Evolutionary conservation across 2,113 vertebrate genomes (phyloP).

Genomic region (Micromys minutus): DNA sequence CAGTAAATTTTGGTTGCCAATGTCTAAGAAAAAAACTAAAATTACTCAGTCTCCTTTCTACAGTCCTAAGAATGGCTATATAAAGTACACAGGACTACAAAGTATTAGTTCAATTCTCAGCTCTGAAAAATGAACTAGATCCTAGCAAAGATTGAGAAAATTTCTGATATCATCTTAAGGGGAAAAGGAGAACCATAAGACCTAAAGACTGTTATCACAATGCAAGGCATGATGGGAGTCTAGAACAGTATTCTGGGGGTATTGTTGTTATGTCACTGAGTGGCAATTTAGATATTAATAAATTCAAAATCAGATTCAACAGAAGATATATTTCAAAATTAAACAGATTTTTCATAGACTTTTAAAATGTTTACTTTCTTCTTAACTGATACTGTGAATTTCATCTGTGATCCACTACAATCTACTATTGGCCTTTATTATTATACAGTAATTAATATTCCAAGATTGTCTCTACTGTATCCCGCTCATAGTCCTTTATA

Average conservation of each 20-base stretch:
- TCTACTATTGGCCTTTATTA: neutral
- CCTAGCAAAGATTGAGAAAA: neutral
- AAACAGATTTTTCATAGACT: neutral
- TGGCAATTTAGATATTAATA: neutral
- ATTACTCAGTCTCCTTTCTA: neutral
- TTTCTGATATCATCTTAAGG: neutral
- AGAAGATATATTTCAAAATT: constrained; percentile 41
- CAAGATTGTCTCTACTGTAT: neutral
- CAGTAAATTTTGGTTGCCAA: neutral
- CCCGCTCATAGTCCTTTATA: neutral
- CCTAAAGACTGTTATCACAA: neutral
- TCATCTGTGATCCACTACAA: neutral
- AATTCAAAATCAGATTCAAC: neutral
- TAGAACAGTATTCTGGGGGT: neutral
- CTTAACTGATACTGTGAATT: neutral
- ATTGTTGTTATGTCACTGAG: neutral
- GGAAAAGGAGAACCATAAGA: neutral
- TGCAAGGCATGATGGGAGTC: neutral
- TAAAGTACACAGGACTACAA: neutral
- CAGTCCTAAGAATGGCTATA: neutral
- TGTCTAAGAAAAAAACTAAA: constrained; percentile 12
- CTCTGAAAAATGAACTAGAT: neutral
- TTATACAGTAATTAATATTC: neutral
- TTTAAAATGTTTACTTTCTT: neutral
- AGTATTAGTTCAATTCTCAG: neutral